Conservation (phyloP, 1,140 invertebrate genomes). For the Neotoxoptera formosana region DNA sequence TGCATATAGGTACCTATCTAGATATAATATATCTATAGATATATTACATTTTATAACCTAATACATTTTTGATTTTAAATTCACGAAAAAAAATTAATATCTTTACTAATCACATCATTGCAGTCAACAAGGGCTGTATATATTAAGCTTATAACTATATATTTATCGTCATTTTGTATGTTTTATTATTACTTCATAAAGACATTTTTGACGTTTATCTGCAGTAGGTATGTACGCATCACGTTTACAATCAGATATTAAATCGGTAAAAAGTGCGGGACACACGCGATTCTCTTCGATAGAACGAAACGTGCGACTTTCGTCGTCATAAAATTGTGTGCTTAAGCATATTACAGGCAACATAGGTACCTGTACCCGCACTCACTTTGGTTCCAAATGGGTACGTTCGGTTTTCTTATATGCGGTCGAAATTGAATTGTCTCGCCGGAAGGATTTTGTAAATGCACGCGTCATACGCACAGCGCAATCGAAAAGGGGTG, state of each 20-base stretch:
- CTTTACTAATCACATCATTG: background rate
- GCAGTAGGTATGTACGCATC: background rate
- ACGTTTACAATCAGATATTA: background rate
- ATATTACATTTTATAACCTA: too few species aligned
- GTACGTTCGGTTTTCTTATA: background rate
- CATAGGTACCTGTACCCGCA: too few species aligned
- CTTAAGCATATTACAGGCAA: background rate
- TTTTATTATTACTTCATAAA: background rate
- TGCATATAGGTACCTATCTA: too few species aligned
- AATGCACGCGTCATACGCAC: background rate
- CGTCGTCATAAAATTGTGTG: background rate
- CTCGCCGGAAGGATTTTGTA: conserved; percentile 31
- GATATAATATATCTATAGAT: too few species aligned
- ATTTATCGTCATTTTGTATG: background rate
- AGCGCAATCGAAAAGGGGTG: background rate
- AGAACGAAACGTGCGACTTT: background rate
- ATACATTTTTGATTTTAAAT: too few species aligned
- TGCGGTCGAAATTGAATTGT: background rate
- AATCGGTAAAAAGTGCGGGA: background rate
- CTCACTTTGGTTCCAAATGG: background rate
- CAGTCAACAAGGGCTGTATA: background rate
- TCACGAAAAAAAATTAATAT: too few species aligned
- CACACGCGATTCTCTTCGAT: background rate
- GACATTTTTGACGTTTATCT: background rate
- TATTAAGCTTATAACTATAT: background rate